A percentile compares a stretch with the other conserved stretches of the same genome.
Conservation (phyloP, 2,888 invertebrate species). For the Caenorhabditis angaria region DNA sequence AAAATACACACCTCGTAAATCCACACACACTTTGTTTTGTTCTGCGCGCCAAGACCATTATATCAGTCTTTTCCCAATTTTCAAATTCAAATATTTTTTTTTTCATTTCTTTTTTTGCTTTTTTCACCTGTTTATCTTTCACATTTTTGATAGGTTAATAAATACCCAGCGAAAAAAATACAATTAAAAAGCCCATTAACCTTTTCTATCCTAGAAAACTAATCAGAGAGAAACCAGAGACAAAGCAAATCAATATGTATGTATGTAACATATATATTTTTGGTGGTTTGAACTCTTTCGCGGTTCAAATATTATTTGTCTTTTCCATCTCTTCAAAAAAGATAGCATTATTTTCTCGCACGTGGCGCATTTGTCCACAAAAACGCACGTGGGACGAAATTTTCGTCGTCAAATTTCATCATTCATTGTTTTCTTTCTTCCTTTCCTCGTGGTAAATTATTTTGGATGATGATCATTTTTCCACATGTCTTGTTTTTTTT, state of each 20-base stretch:
- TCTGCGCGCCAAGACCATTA: too few relatives aligned
- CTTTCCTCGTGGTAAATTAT: not conserved
- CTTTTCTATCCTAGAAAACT: too few relatives aligned
- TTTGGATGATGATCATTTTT: not conserved
- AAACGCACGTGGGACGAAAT: slow-evolving; percentile 15
- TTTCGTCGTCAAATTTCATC: slow-evolving; percentile 7
- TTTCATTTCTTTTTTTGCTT: too few relatives aligned
- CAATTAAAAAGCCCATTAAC: too few relatives aligned
- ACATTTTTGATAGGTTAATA: too few relatives aligned
- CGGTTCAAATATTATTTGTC: slow-evolving; percentile 1
- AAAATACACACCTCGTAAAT: too few relatives aligned
- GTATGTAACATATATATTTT: not conserved
- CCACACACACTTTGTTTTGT: too few relatives aligned
- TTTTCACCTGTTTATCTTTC: too few relatives aligned
- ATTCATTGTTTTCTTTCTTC: not conserved
- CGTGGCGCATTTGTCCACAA: not conserved
- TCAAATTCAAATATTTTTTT: too few relatives aligned
- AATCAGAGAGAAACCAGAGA: too few relatives aligned
- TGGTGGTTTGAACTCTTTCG: slow-evolving; percentile 1
- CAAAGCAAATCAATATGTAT: not conserved
- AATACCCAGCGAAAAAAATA: too few relatives aligned
- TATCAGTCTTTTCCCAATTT: too few relatives aligned
- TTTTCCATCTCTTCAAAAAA: not conserved
- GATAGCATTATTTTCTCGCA: not conserved
- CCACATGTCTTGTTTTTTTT: not conserved